A percentile compares a stretch with the other conserved stretches of the same genome.
Evolutionary conservation across 2,888 invertebrate species (phyloP).

Genomic region (Protophormia terraenovae): DNA sequence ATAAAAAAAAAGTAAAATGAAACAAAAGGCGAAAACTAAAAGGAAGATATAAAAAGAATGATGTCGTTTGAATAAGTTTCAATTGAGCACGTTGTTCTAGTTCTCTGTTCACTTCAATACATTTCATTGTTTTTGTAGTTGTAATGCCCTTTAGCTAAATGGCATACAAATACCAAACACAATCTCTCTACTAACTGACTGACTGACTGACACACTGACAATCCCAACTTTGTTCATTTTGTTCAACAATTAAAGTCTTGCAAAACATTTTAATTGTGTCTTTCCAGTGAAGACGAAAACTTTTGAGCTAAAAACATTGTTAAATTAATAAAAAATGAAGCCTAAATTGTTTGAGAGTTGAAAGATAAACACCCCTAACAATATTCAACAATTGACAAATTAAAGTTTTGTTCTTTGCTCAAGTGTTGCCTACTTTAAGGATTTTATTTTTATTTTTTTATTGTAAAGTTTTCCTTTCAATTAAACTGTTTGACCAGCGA

Average conservation of each 20-base stretch:
- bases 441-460: too few species aligned
- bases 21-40: not conserved
- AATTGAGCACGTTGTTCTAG: conserved; percentile 66
- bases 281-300: not conserved
- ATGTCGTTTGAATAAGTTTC: conserved; percentile 50
- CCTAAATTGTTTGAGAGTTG: not conserved
- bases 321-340: not conserved
- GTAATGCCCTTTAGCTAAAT: conserved; percentile 52
- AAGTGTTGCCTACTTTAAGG: too few species aligned
- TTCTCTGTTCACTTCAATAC: too few species aligned
- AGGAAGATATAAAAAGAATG: conserved; percentile 1
- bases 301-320: not conserved
- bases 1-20: conserved; percentile 34
- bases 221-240: conserved; percentile 18
- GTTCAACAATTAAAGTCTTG: conserved; percentile 33
- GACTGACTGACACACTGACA: not conserved
- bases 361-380: not conserved
- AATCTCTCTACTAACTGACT: not conserved
- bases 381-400: conserved; percentile 22
- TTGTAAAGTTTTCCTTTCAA: not conserved
- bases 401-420: not conserved
- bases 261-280: conserved; percentile 40
- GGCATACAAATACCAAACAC: conserved; percentile 19
- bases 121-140: conserved; percentile 27
- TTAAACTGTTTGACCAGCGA: not conserved